A percentile compares a stretch with the other conserved stretches of the same genome.
Conservation (phyloP, 2,888 invertebrate genomes). For the Plebejus anna region DNA sequence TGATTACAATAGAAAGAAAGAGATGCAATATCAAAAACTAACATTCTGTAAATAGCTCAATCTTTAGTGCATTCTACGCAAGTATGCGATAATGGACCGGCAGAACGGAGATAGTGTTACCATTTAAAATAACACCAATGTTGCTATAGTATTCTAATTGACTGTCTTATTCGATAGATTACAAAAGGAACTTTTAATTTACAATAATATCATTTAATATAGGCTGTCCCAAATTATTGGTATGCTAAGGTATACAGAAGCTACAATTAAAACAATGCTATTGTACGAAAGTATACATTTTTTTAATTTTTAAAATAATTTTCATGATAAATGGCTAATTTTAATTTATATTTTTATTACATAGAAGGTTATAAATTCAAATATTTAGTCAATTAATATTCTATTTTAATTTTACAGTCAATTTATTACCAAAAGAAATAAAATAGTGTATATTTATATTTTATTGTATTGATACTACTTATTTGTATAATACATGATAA, state of each 20-base stretch:
- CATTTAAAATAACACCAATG: background rate
- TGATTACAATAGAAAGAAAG: background rate
- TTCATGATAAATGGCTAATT: background rate
- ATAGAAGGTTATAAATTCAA: background rate
- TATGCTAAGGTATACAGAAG: background rate
- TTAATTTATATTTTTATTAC: background rate
- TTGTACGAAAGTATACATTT: background rate
- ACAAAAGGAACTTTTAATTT: conserved; percentile 15
- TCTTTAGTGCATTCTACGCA: background rate
- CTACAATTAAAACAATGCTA: background rate
- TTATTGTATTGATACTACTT: background rate
- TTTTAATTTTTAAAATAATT: background rate
- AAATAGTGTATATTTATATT: background rate
- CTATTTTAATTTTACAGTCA: background rate
- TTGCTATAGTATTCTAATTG: conserved; percentile 9
- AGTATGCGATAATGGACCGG: background rate
- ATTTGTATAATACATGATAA: background rate
- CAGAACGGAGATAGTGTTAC: background rate
- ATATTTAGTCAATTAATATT: background rate
- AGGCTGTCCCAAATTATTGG: background rate
- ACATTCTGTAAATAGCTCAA: conserved; percentile 2
- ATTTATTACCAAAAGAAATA: conserved; percentile 4
- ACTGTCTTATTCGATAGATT: background rate
- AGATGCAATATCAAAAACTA: background rate
- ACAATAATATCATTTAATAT: background rate